Conservation (phyloP, 2,113 vertebrate genomes). For the Calidris pugnax region DNA sequence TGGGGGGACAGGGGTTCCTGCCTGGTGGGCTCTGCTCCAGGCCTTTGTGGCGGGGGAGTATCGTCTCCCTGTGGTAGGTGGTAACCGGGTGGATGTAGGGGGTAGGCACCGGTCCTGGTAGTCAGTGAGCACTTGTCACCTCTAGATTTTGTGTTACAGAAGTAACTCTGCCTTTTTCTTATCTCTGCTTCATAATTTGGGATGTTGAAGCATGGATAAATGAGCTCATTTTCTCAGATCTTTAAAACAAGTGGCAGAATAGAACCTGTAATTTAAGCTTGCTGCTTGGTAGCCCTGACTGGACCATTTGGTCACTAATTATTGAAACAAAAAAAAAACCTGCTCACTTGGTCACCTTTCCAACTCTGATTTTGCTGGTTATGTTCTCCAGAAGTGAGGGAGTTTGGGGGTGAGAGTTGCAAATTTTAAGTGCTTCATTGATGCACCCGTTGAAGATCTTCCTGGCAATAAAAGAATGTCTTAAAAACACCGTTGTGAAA, state of each 20-base stretch:
- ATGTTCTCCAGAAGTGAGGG: not conserved
- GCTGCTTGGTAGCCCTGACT: not conserved
- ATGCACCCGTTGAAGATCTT: not conserved
- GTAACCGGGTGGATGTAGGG: rapidly evolving
- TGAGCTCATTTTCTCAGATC: not conserved
- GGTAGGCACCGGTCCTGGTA: rapidly evolving
- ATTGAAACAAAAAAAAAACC: not conserved
- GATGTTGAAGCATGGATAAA: not conserved
- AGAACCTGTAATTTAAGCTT: not conserved
- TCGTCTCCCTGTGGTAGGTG: rapidly evolving
- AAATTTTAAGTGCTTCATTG: not conserved
- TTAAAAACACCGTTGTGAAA: not conserved
- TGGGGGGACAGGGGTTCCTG: not conserved
- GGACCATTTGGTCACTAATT: not conserved
- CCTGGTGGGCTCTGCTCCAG: not conserved
- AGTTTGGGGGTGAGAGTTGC: not conserved
- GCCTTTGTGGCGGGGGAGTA: rapidly evolving
- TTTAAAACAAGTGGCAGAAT: not conserved
- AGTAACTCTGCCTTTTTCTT: not conserved
- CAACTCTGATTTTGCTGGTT: not conserved
- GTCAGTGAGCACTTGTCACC: not conserved
- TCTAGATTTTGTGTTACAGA: not conserved
- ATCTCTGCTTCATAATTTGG: not conserved
- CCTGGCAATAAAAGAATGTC: not conserved
- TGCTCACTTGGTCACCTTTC: not conserved